A percentile compares a stretch with the other conserved stretches of the same genome.
These are phyloP conservation scores for Calidris pugnax DNA, from an alignment of 2,113 vertebrate species.

Conservation along the genomic window DNA sequence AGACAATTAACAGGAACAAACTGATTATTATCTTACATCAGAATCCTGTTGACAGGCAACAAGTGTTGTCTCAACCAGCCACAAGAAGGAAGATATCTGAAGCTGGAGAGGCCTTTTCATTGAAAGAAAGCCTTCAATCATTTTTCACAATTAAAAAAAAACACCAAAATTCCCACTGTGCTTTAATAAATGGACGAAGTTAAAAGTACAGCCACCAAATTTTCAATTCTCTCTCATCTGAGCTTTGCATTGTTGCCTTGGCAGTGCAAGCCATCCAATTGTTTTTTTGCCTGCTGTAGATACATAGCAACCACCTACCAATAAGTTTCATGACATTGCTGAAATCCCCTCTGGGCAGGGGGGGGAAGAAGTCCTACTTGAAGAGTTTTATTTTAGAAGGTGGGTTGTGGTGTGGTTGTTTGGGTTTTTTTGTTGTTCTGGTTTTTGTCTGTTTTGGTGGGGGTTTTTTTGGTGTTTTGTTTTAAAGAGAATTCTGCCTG, in stretches of 20 bases:
- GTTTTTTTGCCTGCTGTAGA: not conserved
- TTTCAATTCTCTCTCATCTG: not conserved
- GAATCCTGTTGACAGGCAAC: constrained; percentile 7
- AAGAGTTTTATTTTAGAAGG: not conserved
- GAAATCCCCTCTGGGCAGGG: not conserved
- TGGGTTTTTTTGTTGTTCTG: not conserved
- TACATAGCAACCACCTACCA: not conserved
- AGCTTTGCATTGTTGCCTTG: not conserved
- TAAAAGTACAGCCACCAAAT: not conserved
- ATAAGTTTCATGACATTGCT: not conserved
- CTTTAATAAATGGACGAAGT: not conserved
- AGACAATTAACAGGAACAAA: constrained; percentile 23
- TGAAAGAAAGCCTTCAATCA: not conserved
- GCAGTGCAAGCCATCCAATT: not conserved
- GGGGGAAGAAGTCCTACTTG: not conserved
- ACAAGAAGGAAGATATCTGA: not conserved
- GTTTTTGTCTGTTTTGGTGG: not conserved
- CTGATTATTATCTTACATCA: not conserved
- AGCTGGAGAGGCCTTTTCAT: not conserved
- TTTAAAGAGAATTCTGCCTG: not conserved
- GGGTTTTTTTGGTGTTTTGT: not conserved
- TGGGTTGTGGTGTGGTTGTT: not conserved
- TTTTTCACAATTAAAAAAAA: not conserved
- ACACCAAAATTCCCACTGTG: not conserved
- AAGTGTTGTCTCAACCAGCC: not conserved